Evolutionary conservation across 2,797 vertebrate genomes (phyloP), one percentile per base, ranked within the genome.

Genomic region (Rhynchonycteris naso): DNA sequence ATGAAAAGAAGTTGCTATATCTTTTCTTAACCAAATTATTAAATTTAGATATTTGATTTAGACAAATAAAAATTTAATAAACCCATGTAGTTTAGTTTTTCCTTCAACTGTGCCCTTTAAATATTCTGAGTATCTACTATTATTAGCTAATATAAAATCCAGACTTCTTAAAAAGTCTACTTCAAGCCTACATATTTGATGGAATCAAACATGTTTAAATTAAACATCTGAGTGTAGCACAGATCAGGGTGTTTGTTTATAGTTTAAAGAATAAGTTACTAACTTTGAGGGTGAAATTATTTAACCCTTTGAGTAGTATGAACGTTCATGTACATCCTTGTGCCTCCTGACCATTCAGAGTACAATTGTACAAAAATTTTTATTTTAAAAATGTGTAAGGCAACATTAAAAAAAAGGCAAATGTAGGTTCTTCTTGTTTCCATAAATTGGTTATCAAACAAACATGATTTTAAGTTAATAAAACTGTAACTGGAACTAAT

Each of bases 21-120:
- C 68, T 89, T 91, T 91, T 83, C n/a, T 47, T 76, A 74, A 88
- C 66, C 24, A 52, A 63, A 91, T 93, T 69, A 68, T 63, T 87
- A n/a, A 76, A 61, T 58, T 83, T 61, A 76, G 28, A 89, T 59
- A 58, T 88, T 75, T 54, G 15, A 76, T 50, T 88, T 63, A 72
- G 86, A 14, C 21, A 50, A 69, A 30, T 7, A 85, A 91, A 94
- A 63, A 72, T 85, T 59, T 30, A 82, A 5, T 72, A 59, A 78
- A 30, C 21, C 28, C 13, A 47, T 47, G 26, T 16, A 63, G 61
- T 94, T 47, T 68, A 69, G 0, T 47, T 87, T 92, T 92, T 66
- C 19, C 54, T 75, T 86, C 16, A 58, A 24, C 35, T 1, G 10
- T 78, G n/a, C 1, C 26, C 30, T 33, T 85, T 78, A 88, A 58